These are phyloP conservation scores for Neostethus bicornis DNA, from an alignment of 2,797 vertebrate genomes.

Conservation along the genomic window DNA sequence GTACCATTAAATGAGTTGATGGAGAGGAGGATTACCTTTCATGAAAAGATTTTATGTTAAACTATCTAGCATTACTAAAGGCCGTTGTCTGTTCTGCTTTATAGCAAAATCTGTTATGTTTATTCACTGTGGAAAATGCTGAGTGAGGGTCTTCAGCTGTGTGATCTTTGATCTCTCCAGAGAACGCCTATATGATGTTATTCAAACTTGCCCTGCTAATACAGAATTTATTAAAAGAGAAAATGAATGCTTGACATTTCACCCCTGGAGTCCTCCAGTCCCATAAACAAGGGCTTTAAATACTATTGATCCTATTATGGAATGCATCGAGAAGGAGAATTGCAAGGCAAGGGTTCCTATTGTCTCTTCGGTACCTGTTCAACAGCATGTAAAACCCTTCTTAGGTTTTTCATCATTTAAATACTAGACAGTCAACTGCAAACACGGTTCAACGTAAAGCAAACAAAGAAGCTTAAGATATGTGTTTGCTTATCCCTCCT, in stretches of 20 bases:
- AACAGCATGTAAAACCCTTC: constrained; percentile 54
- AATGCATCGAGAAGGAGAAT: constrained; percentile 45
- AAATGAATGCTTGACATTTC: constrained; percentile 55
- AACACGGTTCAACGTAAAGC: constrained; percentile 37
- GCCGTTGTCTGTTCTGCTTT: background rate
- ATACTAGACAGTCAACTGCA: constrained; percentile 35
- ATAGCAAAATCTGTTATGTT: background rate
- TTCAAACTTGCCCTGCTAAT: constrained; percentile 30
- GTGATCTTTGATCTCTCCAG: constrained; percentile 6
- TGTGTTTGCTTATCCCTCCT: constrained; percentile 22
- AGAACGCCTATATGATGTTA: constrained; percentile 8
- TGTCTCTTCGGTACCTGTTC: constrained; percentile 56
- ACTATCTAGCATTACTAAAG: background rate
- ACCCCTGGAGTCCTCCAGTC: constrained; percentile 34
- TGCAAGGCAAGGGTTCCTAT: constrained; percentile 41
- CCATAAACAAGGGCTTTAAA: constrained; percentile 65
- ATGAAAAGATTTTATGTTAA: background rate
- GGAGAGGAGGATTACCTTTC: background rate
- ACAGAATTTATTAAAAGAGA: constrained; percentile 46
- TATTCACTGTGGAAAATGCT: background rate
- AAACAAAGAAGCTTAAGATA: constrained; percentile 32
- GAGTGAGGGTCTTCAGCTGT: background rate
- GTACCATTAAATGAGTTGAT: background rate
- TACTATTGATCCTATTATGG: constrained; percentile 63
- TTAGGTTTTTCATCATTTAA: constrained; percentile 49